Base-by-base conservation (phyloP, 1,140 invertebrate genomes). In the Eumaeus atala region DNA sequence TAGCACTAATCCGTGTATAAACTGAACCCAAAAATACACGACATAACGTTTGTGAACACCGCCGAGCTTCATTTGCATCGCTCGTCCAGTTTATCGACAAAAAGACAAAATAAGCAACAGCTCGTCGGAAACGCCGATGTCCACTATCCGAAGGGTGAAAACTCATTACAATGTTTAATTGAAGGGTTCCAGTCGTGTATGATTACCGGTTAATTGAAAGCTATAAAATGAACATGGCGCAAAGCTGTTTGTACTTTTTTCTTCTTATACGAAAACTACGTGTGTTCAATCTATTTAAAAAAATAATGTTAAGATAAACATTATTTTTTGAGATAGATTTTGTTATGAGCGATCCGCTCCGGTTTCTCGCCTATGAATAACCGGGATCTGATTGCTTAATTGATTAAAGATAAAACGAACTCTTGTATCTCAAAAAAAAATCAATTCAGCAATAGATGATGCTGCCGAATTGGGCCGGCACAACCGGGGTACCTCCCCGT, bases 131-230 rank as follows among this genome's bases (percentile, higher is more conserved):
- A 74, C 72, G 69, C 70, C 69, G 70, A 79, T 82, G 83, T 80
- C 83, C 81, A 86, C 72, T 74, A 77, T 73, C 71, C 70, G 72
- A 77, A 81, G 83, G 81, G 81, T 81, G 77, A 83, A 84, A 86
- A 86, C 77, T 86, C 79, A 86, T 86, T 84, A 82, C 75, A 72
- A 71, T 82, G 66, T 80, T 79, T 78, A 82, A 83, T 82, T 74
- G 84, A 84, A 82, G 79, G 79, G 81, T 76, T 69, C 69, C 66
- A 62, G 76, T 68, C 74, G 74, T 83, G 76, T 83, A 84, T 86
- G 83, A 86, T 80, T 86, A 84, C 83, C 76, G 69, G 77, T 84
- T 86, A 86, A 86, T 84, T 86, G 83, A 83, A 82, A 80, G 75
- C 72, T 64, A 72, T 72, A 76, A 86, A 86, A 84, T 84, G 79